A percentile compares a stretch with the other conserved stretches of the same genome.
phyloP scores from a whole-genome alignment of 1,140 invertebrate species.

The Lordiphosa stackelbergi region DNA sequence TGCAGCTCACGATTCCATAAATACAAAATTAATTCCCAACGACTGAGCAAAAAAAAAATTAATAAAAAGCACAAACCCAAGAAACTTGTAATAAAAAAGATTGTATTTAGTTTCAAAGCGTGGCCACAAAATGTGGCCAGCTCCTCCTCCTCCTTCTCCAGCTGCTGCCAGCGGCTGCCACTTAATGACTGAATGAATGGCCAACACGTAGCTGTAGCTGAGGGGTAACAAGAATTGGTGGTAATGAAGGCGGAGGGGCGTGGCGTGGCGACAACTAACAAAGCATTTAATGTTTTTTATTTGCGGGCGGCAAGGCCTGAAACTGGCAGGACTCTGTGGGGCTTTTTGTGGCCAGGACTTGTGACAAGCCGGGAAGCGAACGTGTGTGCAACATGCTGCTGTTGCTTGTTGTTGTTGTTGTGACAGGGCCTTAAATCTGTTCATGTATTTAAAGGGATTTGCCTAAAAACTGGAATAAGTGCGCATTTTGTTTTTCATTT shows the following conservation, averaged over 20 bases:
- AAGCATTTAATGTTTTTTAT: constrained; percentile 73
- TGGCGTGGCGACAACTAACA: constrained; percentile 32
- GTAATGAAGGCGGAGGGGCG: background rate
- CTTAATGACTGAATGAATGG: constrained; percentile 71
- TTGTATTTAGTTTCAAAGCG: too few relatives aligned
- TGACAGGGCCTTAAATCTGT: too few relatives aligned
- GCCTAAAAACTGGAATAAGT: too few relatives aligned
- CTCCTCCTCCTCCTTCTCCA: background rate
- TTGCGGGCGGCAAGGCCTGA: constrained; percentile 63
- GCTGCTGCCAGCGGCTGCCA: constrained; percentile 46
- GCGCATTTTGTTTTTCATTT: too few relatives aligned
- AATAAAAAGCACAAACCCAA: constrained; percentile 42
- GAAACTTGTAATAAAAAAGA: constrained; percentile 72
- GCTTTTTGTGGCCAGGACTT: constrained; percentile 36
- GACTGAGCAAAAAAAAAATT: constrained; percentile 33
- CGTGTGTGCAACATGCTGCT: constrained; percentile 58
- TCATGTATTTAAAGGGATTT: too few relatives aligned
- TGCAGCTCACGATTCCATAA: too few relatives aligned
- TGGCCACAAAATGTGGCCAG: constrained; percentile 58
- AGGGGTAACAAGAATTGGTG: background rate
- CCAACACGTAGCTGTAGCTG: constrained; percentile 41
- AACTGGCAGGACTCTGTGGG: constrained; percentile 50
- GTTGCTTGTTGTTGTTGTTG: too few relatives aligned
- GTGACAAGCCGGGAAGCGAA: constrained; percentile 27
- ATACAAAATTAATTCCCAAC: constrained; percentile 52